A percentile compares a stretch with the other conserved stretches of the same genome.
Evolutionary conservation across 2,797 vertebrate species (phyloP).

Genomic region (Setipinna tenuifilis): DNA sequence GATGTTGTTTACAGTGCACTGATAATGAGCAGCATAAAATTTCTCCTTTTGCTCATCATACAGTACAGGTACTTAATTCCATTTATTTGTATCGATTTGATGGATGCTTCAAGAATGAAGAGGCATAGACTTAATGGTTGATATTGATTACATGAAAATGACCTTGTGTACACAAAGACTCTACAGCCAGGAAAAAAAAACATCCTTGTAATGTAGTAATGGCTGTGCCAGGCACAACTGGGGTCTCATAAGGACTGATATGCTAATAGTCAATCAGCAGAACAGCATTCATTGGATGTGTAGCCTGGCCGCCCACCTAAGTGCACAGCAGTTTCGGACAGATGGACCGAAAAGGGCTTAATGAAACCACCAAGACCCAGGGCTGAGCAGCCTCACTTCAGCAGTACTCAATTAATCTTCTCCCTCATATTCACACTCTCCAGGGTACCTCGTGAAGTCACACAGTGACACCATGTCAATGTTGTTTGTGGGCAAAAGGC

Average conservation of each 20-base stretch:
- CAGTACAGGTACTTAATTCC: slow-evolving; percentile 73
- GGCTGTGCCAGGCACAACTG: background rate
- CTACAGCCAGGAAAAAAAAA: slow-evolving; percentile 28
- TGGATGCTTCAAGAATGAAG: slow-evolving; percentile 67
- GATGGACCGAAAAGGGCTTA: slow-evolving; percentile 45
- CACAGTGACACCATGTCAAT: slow-evolving; percentile 33
- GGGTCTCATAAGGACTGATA: slow-evolving; percentile 39
- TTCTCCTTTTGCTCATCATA: slow-evolving; percentile 55
- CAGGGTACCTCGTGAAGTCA: slow-evolving; percentile 36
- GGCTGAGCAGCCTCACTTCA: slow-evolving; percentile 41
- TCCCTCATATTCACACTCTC: slow-evolving; percentile 53
- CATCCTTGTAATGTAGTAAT: slow-evolving; percentile 30
- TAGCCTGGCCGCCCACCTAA: slow-evolving; percentile 43
- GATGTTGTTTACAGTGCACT: slow-evolving; percentile 67
- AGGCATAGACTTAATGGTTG: slow-evolving; percentile 64
- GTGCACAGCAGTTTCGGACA: slow-evolving; percentile 45
- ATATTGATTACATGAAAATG: slow-evolving; percentile 74
- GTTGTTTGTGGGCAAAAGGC: slow-evolving; percentile 21
- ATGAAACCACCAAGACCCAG: slow-evolving; percentile 34
- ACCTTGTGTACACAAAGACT: slow-evolving; percentile 71
- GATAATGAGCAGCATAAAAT: slow-evolving; percentile 76
- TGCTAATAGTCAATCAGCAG: slow-evolving; percentile 49
- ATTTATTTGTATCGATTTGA: slow-evolving; percentile 78
- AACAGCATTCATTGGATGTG: slow-evolving; percentile 32
- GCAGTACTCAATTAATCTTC: slow-evolving; percentile 63